A percentile compares a stretch with the other conserved stretches of the same genome.
phyloP scores from a whole-genome alignment of 2,113 vertebrate species.

The Bufo bufo region DNA sequence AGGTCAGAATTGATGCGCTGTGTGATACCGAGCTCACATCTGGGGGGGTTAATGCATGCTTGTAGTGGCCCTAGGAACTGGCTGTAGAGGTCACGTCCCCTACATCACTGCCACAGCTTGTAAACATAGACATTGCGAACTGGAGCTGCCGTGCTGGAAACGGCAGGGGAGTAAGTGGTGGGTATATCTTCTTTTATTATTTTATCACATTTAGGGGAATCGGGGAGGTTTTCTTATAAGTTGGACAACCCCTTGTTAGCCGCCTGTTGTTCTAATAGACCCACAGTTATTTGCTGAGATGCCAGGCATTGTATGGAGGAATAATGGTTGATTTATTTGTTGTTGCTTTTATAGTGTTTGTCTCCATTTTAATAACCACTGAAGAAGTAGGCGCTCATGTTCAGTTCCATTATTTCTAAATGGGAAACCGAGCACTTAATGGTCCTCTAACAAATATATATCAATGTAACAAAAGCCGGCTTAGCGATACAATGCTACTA shows the following conservation, averaged over 20 bases:
- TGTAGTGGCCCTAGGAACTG: no score
- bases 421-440: slow-evolving; percentile 26
- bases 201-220: no score
- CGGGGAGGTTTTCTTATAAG: no score
- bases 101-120: no score
- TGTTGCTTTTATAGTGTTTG: background rate
- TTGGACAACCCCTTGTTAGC: no score
- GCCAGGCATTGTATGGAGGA: background rate
- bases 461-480: background rate
- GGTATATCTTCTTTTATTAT: no score
- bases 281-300: background rate
- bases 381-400: background rate
- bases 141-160: no score
- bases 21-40: background rate
- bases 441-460: slow-evolving; percentile 2
- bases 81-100: no score
- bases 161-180: no score
- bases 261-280: background rate
- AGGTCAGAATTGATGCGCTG: background rate
- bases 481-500: slow-evolving; percentile 9
- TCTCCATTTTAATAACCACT: background rate
- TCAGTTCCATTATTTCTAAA: slow-evolving; percentile 8
- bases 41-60: no score
- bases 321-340: background rate
- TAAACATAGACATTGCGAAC: no score